Conservation (phyloP, 2,797 vertebrate species). For the Enteromius argenteus region DNA sequence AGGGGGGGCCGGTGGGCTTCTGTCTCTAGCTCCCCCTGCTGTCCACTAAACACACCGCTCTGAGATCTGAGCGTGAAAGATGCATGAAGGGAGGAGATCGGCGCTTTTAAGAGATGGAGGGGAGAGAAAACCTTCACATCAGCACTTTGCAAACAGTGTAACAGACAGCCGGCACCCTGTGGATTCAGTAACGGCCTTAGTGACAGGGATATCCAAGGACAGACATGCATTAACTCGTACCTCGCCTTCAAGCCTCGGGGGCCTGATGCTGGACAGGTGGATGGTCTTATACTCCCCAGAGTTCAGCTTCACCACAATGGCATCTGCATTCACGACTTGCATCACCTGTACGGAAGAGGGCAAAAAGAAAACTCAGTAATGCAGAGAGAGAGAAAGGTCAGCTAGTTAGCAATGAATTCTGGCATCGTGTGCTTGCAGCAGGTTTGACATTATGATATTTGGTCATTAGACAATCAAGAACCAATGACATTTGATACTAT, state of each 20-base stretch:
- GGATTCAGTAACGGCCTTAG: conserved; percentile 52
- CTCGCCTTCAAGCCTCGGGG: conserved; percentile 93
- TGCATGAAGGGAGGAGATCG: conserved; percentile 46
- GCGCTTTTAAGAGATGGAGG: conserved; percentile 43
- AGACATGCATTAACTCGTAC: conserved; percentile 65
- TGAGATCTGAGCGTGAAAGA: conserved; percentile 39
- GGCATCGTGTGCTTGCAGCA: neutral
- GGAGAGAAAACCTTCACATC: conserved; percentile 52
- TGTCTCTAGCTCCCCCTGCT: conserved; percentile 35
- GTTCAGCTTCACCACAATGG: conserved; percentile 93
- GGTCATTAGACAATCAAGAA: neutral
- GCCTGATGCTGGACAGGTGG: conserved; percentile 95
- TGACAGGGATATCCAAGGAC: conserved; percentile 44
- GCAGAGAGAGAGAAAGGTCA: conserved; percentile 25
- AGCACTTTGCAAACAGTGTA: conserved; percentile 53
- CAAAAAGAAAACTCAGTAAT: neutral
- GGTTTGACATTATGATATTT: conserved; percentile 4
- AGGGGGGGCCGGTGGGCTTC: neutral
- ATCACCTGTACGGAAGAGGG: conserved; percentile 83
- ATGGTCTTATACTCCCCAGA: conserved; percentile 95
- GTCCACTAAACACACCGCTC: neutral
- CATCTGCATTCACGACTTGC: conserved; percentile 95
- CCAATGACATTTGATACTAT: neutral
- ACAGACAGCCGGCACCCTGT: conserved; percentile 47
- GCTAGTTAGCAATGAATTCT: neutral